Evolutionary conservation across 2,797 vertebrate genomes (phyloP).

Genomic region (Potorous gilbertii): DNA sequence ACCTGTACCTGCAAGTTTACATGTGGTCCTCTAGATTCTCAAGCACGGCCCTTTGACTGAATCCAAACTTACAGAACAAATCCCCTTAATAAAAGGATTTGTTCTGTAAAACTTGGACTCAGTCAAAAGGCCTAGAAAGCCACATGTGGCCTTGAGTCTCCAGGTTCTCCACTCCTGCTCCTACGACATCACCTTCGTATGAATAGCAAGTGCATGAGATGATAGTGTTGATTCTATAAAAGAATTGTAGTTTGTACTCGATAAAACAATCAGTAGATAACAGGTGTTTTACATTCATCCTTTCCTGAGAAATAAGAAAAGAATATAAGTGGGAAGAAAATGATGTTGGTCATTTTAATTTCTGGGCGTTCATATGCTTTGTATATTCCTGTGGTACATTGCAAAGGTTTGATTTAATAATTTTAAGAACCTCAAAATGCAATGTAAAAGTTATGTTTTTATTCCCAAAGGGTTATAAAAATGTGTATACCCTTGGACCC

Average conservation of each 20-base stretch:
- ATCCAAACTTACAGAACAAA: too few species aligned
- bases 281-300: slow-evolving; percentile 59
- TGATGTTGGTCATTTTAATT: slow-evolving; percentile 43
- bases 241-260: slow-evolving; percentile 62
- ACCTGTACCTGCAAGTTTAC: too few species aligned
- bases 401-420: slow-evolving; percentile 14
- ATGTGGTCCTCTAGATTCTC: too few species aligned
- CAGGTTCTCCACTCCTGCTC: too few species aligned
- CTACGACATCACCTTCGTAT: background rate
- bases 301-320: slow-evolving; percentile 39
- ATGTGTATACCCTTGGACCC: too few species aligned
- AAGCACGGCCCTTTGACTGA: too few species aligned
- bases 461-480: too few species aligned
- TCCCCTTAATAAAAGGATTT: too few species aligned
- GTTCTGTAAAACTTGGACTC: too few species aligned
- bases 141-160: too few species aligned
- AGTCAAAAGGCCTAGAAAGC: too few species aligned
- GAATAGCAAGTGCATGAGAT: slow-evolving; percentile 44
- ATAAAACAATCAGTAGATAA: slow-evolving; percentile 59
- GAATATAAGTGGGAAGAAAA: slow-evolving; percentile 4
- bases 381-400: background rate
- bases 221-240: slow-evolving; percentile 62
- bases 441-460: background rate
- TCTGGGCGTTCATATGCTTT: background rate
- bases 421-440: slow-evolving; percentile 18